Evolutionary conservation across 2,888 invertebrate species (phyloP).

Genomic region (Tachina fera): DNA sequence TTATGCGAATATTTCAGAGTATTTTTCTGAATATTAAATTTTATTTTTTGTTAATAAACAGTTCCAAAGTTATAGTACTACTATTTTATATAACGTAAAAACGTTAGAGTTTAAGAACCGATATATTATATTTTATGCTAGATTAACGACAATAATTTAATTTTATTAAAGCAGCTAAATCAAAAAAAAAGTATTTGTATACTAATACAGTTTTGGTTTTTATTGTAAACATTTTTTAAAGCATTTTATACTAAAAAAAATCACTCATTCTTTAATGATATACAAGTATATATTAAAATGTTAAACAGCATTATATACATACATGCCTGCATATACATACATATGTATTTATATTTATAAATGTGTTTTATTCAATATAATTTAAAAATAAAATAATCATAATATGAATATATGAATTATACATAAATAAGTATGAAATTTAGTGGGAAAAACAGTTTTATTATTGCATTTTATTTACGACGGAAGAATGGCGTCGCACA

Average conservation of each 20-base stretch:
- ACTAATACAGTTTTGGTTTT: too few species aligned
- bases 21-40: not conserved
- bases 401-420: not conserved
- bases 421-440: not conserved
- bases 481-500: too few species aligned
- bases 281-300: not conserved
- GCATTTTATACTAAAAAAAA: not conserved
- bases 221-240: not conserved
- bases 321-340: not conserved
- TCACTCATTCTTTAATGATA: not conserved
- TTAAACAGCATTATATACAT: not conserved
- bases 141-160: constrained; percentile 60
- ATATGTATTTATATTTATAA: not conserved
- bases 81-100: constrained; percentile 50
- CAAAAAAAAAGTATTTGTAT: too few species aligned
- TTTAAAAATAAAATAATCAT: constrained; percentile 1
- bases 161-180: not conserved
- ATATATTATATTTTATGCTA: constrained; percentile 20
- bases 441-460: not conserved
- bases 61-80: constrained; percentile 43
- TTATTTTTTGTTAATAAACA: not conserved
- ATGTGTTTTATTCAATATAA: not conserved
- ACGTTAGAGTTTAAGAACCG: not conserved
- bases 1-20: not conserved
- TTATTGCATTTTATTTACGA: too few species aligned